Conservation (phyloP, 2,113 vertebrate species). For the Budorcas taxicolor region DNA sequence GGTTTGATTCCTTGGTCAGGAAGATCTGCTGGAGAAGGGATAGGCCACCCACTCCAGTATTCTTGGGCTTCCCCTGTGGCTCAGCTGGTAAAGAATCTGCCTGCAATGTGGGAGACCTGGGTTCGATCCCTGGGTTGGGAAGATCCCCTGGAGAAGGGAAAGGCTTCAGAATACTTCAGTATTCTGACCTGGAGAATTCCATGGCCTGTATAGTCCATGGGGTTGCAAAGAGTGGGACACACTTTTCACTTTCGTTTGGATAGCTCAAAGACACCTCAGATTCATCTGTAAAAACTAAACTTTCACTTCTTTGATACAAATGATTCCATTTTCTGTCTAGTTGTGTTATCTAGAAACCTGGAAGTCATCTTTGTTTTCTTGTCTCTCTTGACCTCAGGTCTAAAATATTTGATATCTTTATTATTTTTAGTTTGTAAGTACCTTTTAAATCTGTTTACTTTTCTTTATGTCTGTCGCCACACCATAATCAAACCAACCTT, state of each 20-base stretch:
- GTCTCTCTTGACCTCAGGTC: neutral
- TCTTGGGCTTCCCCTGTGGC: neutral
- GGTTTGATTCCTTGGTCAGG: neutral
- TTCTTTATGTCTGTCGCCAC: neutral
- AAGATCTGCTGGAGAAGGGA: neutral
- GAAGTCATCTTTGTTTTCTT: neutral
- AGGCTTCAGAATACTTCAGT: neutral
- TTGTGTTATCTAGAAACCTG: neutral
- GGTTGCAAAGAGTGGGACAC: neutral
- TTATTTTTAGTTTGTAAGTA: neutral
- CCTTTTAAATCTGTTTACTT: neutral
- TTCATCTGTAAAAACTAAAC: neutral
- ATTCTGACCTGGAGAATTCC: neutral
- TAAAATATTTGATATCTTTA: neutral
- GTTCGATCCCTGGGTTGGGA: neutral
- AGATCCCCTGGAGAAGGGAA: neutral
- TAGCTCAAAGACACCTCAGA: neutral
- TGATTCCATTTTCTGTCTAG: neutral
- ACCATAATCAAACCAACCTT: neutral
- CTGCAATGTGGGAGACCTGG: neutral
- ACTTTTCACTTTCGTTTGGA: neutral
- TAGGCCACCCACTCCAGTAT: neutral
- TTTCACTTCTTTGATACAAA: neutral
- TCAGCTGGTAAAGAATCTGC: neutral
- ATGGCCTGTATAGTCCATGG: neutral